A percentile compares a stretch with the other conserved stretches of the same genome.
These are phyloP conservation scores for Xestia ashworthii DNA, from an alignment of 2,888 invertebrate species.

Conservation along the genomic window DNA sequence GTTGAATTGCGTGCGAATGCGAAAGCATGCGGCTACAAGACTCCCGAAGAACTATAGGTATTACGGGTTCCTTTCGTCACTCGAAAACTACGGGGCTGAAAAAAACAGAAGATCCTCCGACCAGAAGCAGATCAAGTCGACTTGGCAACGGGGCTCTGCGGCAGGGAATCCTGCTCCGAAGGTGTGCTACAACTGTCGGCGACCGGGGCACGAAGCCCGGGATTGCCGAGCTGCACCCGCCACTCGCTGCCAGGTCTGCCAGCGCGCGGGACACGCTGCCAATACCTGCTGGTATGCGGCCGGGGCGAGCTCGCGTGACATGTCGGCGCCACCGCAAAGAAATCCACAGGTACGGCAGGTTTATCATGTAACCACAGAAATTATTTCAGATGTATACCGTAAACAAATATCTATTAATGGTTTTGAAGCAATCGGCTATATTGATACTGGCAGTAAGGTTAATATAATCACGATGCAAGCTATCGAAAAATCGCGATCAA, in stretches of 20 bases:
- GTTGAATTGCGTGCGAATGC: background rate
- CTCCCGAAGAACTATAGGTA: conserved; percentile 10
- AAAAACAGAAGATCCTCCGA: too few species aligned
- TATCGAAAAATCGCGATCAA: background rate
- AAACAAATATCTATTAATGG: too few species aligned
- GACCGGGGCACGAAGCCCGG: too few species aligned
- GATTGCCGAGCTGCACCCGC: too few species aligned
- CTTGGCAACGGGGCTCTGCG: too few species aligned
- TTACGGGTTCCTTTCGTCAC: conserved; percentile 1
- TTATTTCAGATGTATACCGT: background rate
- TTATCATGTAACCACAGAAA: background rate
- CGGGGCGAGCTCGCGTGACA: background rate
- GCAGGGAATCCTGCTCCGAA: too few species aligned
- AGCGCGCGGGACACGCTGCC: background rate
- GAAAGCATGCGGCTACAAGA: background rate
- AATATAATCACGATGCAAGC: background rate
- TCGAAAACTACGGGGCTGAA: too few species aligned
- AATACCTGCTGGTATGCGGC: background rate
- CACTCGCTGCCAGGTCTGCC: conserved; percentile 2
- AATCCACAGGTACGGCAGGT: background rate
- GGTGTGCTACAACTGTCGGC: too few species aligned
- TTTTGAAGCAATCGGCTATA: too few species aligned
- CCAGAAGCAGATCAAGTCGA: too few species aligned
- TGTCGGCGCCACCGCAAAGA: background rate
- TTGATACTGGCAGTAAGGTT: too few species aligned